Evolutionary conservation across 2,797 vertebrate species (phyloP), one percentile per base, ranked within the genome.

Genomic region (Enteromius paludinosus): DNA sequence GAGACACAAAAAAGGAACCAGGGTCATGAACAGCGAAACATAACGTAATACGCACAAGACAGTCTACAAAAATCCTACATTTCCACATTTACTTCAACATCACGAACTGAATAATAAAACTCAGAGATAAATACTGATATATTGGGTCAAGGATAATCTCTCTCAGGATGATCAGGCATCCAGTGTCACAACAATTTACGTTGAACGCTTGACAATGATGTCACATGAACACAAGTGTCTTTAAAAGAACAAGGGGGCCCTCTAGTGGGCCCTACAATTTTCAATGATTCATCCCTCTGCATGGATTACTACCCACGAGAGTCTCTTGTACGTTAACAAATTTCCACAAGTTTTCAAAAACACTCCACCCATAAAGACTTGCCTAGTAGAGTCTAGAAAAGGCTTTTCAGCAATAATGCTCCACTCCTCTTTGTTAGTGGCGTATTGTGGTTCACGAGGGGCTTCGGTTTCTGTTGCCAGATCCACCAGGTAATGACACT

Each of bases 401-500:
- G 97, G 97, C 89, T 97, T 99, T 86, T 94, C 97, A 76, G 96
- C 96, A 20, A 99, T 87, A 81, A 95, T 85, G 43, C 88, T 92
- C 98, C 98, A 99, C 45, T 98, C 97, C 3, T 99, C 98, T 87
- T 93, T 96, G 91, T 91, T 96, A 72, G 96, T 91, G 5, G 96
- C 94, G 52, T 97, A 99, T 15, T 93, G 95, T 0, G 98, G 98
- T 89, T 99, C 97, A 62, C 94, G 93, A 0, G 91, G 90, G 1
- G 93, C 93, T 90, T 97, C 96, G 1, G 86, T 83, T 4, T 92
- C 91, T 0, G 90, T 93, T 85, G 98, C 97, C 84, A 99, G 87
- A 89, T 99, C 98, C 85, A 99, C 97, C 86, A 99, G 90, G 89
- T 98, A 99, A 90, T 99, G 97, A 88, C 98, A 99, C 41, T 96